Percentiles rank a stretch among this genome's conserved stretches.
These are phyloP conservation scores for Dryococelus australis DNA, from an alignment of 2,888 invertebrate species.

Conservation along the genomic window DNA sequence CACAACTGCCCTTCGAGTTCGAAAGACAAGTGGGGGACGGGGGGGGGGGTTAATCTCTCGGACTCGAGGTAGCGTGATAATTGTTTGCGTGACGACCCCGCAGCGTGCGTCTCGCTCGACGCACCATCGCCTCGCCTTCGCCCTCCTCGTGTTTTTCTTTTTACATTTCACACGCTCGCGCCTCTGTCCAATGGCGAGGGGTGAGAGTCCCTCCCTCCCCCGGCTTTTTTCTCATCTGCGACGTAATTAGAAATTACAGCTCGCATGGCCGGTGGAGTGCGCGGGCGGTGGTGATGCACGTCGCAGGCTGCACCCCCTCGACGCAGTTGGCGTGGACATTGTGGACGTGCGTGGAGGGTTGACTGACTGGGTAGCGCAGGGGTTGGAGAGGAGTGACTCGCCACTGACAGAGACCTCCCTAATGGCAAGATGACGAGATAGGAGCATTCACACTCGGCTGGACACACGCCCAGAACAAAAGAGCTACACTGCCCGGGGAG, in stretches of 20 bases:
- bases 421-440: constrained; percentile 12
- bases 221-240: not conserved
- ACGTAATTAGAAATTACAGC: constrained; percentile 6
- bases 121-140: too few species aligned
- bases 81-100: too few species aligned
- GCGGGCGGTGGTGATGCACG: not conserved
- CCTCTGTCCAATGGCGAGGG: not conserved
- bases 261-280: not conserved
- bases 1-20: not conserved
- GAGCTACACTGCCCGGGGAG: not conserved
- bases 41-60: too few species aligned
- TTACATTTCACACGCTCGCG: not conserved
- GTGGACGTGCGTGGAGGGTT: not conserved
- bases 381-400: not conserved
- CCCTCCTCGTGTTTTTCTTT: not conserved
- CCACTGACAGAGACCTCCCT: not conserved
- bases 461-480: not conserved
- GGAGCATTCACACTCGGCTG: not conserved
- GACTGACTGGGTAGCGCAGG: not conserved
- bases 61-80: too few species aligned
- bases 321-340: not conserved
- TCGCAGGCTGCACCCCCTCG: not conserved
- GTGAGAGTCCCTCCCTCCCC: not conserved
- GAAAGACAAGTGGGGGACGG: too few species aligned
- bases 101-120: too few species aligned